phyloP scores from a whole-genome alignment of 2,113 vertebrate genomes.

The Hemicordylus capensis region DNA sequence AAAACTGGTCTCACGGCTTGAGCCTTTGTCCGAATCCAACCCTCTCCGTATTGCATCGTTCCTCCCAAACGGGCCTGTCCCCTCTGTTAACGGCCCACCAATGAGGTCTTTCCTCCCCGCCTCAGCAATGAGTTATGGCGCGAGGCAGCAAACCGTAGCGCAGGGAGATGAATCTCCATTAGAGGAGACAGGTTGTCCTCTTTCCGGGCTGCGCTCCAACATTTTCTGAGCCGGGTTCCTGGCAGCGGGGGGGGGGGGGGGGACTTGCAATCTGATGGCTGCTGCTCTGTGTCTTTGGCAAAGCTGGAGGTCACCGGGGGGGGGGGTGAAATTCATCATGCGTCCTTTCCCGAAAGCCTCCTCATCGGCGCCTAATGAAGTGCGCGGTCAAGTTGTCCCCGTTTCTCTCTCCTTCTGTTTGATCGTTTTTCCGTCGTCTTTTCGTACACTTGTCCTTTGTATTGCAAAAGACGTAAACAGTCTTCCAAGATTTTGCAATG shows the following conservation, averaged over 20 bases:
- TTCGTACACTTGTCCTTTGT: background rate
- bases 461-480: no score
- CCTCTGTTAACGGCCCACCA: background rate
- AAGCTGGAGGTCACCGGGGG: background rate
- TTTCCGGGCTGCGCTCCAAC: background rate
- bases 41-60: background rate
- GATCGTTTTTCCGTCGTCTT: no score
- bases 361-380: background rate
- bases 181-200: rapidly evolving
- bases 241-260: no score
- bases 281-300: background rate
- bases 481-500: background rate
- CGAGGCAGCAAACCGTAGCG: background rate
- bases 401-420: no score
- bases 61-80: background rate
- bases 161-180: background rate
- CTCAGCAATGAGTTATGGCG: background rate
- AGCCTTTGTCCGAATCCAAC: background rate
- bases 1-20: background rate
- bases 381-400: background rate
- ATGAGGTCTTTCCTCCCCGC: rapidly evolving
- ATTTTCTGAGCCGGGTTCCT: background rate
- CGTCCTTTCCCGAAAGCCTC: background rate
- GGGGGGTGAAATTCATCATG: background rate
- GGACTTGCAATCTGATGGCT: no score